Percentiles rank a stretch among this genome's conserved stretches.
Conservation (phyloP, 2,888 invertebrate genomes). For the Amphimallon solstitiale region DNA sequence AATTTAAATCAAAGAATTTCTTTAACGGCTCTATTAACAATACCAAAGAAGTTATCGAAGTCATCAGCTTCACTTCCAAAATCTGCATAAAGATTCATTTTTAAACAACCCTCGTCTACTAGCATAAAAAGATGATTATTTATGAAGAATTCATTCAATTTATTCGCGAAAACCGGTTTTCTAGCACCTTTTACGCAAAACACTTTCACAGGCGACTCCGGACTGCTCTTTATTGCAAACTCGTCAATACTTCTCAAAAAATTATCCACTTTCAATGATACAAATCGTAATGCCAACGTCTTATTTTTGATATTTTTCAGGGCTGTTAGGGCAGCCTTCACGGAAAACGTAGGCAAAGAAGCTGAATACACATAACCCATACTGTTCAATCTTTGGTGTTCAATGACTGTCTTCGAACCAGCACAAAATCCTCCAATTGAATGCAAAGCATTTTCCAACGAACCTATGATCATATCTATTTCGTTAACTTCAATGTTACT, state of each 20-base stretch:
- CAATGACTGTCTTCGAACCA: constrained; percentile 91
- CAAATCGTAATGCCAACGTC: constrained; percentile 68
- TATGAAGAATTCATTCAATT: constrained; percentile 51
- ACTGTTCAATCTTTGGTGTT: constrained; percentile 93
- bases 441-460: constrained; percentile 87
- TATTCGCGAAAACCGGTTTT: constrained; percentile 6
- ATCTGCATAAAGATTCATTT: constrained; percentile 54
- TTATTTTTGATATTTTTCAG: constrained; percentile 78
- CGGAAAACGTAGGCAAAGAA: constrained; percentile 91
- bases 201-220: constrained; percentile 55
- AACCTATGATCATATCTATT: constrained; percentile 90
- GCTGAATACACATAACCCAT: constrained; percentile 97
- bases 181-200: constrained; percentile 47
- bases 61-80: constrained; percentile 37
- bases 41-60: constrained; percentile 44
- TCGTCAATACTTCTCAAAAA: constrained; percentile 48
- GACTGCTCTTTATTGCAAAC: constrained; percentile 53
- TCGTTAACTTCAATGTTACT: constrained; percentile 73
- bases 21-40: constrained; percentile 48
- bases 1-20: neutral
- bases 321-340: constrained; percentile 86
- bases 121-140: constrained; percentile 53
- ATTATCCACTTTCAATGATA: constrained; percentile 52
- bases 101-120: constrained; percentile 49
- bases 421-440: constrained; percentile 95